These are phyloP conservation scores for Excalfactoria chinensis DNA, from an alignment of 2,113 vertebrate species.

Conservation along the genomic window DNA sequence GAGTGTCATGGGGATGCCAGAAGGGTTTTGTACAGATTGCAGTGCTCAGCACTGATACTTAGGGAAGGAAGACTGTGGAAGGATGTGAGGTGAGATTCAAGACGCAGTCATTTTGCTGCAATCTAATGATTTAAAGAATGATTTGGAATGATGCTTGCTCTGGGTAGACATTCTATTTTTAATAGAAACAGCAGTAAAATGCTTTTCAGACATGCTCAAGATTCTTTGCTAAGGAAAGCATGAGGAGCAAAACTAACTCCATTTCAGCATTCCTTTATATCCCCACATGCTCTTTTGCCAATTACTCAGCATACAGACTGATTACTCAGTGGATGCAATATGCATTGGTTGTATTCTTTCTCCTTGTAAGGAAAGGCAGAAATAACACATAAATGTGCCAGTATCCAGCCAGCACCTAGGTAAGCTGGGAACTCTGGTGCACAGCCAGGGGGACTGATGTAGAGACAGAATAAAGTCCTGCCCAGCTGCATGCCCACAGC, in stretches of 20 bases:
- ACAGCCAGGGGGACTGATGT: not conserved
- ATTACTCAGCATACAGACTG: not conserved
- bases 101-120: not conserved
- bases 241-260: not conserved
- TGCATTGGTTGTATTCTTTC: not conserved
- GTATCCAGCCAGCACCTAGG: rapidly evolving
- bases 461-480: not conserved
- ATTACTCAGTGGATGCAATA: not conserved
- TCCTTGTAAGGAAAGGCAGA: not conserved
- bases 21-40: not conserved
- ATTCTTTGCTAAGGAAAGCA: not conserved
- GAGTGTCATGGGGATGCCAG: not conserved
- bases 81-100: not conserved
- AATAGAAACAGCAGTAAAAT: not conserved
- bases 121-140: not conserved
- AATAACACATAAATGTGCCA: not conserved
- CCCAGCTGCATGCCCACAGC: not conserved
- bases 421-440: not conserved
- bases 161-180: not conserved
- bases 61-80: not conserved
- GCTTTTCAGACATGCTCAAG: not conserved
- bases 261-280: not conserved
- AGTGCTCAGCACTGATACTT: not conserved
- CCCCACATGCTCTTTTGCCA: not conserved
- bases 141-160: not conserved